A percentile compares a stretch with the other conserved stretches of the same genome.
Evolutionary conservation across 2,797 vertebrate genomes (phyloP).

Genomic region (Paratrypauchen microcephalus): DNA sequence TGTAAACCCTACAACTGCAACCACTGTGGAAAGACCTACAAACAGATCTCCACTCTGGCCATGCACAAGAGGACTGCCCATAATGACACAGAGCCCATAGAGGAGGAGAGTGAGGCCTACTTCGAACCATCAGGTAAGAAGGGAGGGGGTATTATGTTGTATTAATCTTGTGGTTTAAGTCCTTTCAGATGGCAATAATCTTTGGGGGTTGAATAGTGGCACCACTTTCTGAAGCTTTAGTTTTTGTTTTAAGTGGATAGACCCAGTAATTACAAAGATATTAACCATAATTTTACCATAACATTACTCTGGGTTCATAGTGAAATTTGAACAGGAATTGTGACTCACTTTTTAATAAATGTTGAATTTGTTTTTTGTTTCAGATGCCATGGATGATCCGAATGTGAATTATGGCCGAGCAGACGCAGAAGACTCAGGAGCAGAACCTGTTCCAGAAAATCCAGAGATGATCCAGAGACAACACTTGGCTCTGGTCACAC

Average conservation of each 20-base stretch:
- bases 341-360: neutral
- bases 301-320: too few species aligned
- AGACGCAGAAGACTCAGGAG: constrained; percentile 90
- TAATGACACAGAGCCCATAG: constrained; percentile 97
- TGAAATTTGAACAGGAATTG: too few species aligned
- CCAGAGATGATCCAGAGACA: constrained; percentile 84
- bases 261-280: too few species aligned
- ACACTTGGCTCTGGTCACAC: constrained; percentile 93
- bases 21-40: constrained; percentile 98
- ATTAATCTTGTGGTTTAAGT: too few species aligned
- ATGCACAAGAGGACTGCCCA: constrained; percentile 98
- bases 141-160: neutral
- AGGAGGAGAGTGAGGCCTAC: constrained; percentile 96
- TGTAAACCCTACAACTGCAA: constrained; percentile 99
- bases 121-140: constrained; percentile 91
- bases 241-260: too few species aligned
- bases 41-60: constrained; percentile 97
- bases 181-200: too few species aligned
- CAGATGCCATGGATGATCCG: constrained; percentile 92
- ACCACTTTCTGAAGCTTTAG: too few species aligned
- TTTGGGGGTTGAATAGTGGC: too few species aligned
- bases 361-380: neutral
- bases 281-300: too few species aligned
- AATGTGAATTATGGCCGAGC: constrained; percentile 87
- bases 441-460: constrained; percentile 86